Base-by-base conservation (phyloP, 2,113 vertebrate species). In the Hemiscyllium ocellatum region DNA sequence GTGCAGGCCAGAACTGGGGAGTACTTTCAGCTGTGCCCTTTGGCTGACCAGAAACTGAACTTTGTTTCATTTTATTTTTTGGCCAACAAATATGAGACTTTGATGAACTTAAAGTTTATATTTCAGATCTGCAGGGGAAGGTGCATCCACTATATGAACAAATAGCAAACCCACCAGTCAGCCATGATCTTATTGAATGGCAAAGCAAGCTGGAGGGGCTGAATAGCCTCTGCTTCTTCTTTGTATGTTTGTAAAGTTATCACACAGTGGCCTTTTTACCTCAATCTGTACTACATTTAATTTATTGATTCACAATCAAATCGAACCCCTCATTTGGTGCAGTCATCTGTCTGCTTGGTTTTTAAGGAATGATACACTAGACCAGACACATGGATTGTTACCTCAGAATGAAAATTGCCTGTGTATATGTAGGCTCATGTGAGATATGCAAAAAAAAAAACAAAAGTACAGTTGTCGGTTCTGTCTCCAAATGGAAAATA, bases 371-470 rank as follows among this genome's bases (percentile, higher is more conserved):
- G 8, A 33, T 47, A 42, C 4, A 56, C 47, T 29, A 56, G 86
- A 52, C 10, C 24, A n/a, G 24, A 8, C 86, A 29, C 26, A 89
- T 12, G 12, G 56, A 61, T 61, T 61, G 24, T 26, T 26, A 33
- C 52, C 50, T 33, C 37, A 5, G 6, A 56, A 24, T 17, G 50
- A 2, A 1, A 90, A 61, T 29, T 10, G 1, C 50, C 47, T 7
- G 4, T 5, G 7, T 24, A 10, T 26, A 56, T 13, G 47, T 15
- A 20, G 5, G 24, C 52, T 17, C 52, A 90, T 61, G 24, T 12
- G 87, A 65, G 61, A 90, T 90, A 52, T 90, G 87, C 47, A 61
- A 90, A 90, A 61, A 90, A 61, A 90, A 65, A 90, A 89, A 52
- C 50, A 56, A 56, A 89, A 24, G 52, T 61, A 56, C 86, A 56